Evolutionary conservation across 2,797 vertebrate species (phyloP).

Genomic region (Pseudotriccus pelzelni): DNA sequence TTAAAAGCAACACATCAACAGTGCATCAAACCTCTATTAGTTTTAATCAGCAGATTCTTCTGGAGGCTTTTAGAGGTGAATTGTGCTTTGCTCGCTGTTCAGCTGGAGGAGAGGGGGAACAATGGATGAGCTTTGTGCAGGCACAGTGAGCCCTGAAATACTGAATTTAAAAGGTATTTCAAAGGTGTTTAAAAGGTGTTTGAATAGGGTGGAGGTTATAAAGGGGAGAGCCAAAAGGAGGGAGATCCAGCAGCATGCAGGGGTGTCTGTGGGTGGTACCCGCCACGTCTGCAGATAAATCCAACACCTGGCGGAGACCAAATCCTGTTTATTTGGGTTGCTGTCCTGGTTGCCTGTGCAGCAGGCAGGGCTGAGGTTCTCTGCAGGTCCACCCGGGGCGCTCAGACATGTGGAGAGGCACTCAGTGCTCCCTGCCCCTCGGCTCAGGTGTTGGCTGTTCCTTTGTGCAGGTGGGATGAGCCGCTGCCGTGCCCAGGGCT

Average conservation of each 20-base stretch:
- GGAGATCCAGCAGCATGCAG: fast-evolving
- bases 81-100: background rate
- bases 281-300: background rate
- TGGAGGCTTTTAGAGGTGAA: background rate
- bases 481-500: fast-evolving
- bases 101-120: background rate
- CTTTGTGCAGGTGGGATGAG: background rate
- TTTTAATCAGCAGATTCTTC: constrained; percentile 28
- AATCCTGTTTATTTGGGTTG: background rate
- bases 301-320: background rate
- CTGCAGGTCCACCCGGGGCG: background rate
- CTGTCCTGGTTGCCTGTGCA: background rate
- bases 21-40: background rate
- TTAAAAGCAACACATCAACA: background rate
- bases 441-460: background rate
- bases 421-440: background rate
- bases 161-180: background rate
- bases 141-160: background rate
- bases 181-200: background rate
- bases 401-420: fast-evolving
- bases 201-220: background rate
- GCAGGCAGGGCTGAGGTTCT: background rate
- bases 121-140: background rate
- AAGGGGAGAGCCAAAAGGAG: background rate
- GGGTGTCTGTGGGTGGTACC: background rate